Percentiles rank a stretch among this genome's conserved stretches.
Evolutionary conservation across 2,113 vertebrate genomes (phyloP).

Genomic region (Sinocyclocheilus rhinocerous): DNA sequence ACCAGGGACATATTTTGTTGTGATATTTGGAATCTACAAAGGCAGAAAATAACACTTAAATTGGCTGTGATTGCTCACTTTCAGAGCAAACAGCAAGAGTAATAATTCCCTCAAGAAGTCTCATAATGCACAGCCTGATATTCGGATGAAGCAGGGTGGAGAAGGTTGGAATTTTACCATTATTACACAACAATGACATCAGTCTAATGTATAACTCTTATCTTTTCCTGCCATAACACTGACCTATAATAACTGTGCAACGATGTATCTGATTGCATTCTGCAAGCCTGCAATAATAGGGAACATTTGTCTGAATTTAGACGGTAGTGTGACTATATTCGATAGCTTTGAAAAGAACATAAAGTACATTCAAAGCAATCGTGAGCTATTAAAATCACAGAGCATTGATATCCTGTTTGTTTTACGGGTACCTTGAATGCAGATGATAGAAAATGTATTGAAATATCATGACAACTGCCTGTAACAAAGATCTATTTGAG

Average conservation of each 20-base stretch:
- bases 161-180: neutral
- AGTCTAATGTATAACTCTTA: slow-evolving; percentile 18
- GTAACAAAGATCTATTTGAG: neutral
- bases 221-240: slow-evolving; percentile 6
- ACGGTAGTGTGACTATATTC: neutral
- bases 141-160: neutral
- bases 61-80: slow-evolving; percentile 44
- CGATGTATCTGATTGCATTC: slow-evolving; percentile 20
- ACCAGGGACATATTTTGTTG: neutral
- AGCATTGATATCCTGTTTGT: neutral
- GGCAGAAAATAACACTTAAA: slow-evolving; percentile 29
- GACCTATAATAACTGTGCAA: neutral
- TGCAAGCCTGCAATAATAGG: neutral
- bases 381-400: neutral
- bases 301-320: slow-evolving; percentile 16
- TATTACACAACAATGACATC: slow-evolving; percentile 2
- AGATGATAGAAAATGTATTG: no score
- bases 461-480: neutral
- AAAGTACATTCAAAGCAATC: slow-evolving; percentile 18
- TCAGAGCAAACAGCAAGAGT: slow-evolving; percentile 25
- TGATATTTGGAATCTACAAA: neutral
- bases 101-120: slow-evolving; percentile 1
- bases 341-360: slow-evolving; percentile 8
- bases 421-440: neutral
- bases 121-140: slow-evolving; percentile 2